Evolutionary conservation across 2,888 invertebrate genomes (phyloP).

Genomic region (Cotesia congregata): DNA sequence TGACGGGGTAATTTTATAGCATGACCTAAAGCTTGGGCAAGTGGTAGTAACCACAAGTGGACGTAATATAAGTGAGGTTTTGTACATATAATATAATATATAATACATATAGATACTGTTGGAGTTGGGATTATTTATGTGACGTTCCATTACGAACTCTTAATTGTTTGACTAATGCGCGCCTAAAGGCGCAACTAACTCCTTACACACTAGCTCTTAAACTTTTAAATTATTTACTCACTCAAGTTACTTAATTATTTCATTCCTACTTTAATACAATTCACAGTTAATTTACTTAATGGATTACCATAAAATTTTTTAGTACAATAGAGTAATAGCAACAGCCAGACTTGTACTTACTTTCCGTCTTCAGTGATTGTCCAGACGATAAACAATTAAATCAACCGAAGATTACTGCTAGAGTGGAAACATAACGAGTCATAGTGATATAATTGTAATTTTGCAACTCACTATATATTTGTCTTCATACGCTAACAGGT

Average conservation of each 20-base stretch:
- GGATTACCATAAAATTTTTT: not conserved
- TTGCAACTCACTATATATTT: not conserved
- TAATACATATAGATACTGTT: slow-evolving; percentile 41
- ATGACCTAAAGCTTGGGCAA: not conserved
- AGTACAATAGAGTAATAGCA: not conserved
- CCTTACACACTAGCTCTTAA: not conserved
- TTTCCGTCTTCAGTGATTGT: not conserved
- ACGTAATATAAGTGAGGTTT: not conserved
- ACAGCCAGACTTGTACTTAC: not conserved
- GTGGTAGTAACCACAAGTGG: not conserved
- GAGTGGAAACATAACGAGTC: not conserved
- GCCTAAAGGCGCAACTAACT: slow-evolving; percentile 23
- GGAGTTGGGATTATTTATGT: slow-evolving; percentile 60
- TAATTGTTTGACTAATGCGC: slow-evolving; percentile 69
- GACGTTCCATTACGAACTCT: slow-evolving; percentile 67
- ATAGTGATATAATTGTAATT: not conserved
- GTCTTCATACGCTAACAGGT: not conserved
- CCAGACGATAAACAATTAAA: not conserved
- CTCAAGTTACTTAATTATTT: not conserved
- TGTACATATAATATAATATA: not conserved
- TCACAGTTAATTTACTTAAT: not conserved
- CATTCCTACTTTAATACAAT: not conserved
- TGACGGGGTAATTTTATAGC: not conserved
- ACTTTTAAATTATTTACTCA: not conserved
- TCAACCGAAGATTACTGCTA: not conserved